Evolutionary conservation across 2,797 vertebrate genomes (phyloP).

Genomic region (Heliangelus exortis): DNA sequence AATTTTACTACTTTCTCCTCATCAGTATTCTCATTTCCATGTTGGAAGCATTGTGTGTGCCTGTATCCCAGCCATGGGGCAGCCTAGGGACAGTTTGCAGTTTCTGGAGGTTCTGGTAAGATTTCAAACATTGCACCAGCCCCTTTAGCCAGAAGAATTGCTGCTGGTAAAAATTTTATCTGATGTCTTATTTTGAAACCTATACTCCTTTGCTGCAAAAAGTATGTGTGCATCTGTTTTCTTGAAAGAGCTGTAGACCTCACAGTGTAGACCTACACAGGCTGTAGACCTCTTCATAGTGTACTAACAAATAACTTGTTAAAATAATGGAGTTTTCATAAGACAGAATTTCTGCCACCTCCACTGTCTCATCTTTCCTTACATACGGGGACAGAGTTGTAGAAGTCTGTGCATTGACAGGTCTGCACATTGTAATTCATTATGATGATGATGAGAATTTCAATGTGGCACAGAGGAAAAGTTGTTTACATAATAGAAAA

Average conservation of each 20-base stretch:
- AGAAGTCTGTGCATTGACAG: neutral
- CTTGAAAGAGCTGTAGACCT: neutral
- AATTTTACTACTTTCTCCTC: neutral
- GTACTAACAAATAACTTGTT: neutral
- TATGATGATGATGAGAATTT: neutral
- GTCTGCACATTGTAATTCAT: neutral
- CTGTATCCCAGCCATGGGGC: neutral
- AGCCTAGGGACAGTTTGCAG: neutral
- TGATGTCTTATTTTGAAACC: neutral
- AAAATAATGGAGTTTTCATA: neutral
- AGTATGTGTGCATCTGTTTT: neutral
- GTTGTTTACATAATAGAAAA: conserved; percentile 7
- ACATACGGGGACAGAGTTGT: neutral
- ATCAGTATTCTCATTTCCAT: neutral
- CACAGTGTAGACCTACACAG: neutral
- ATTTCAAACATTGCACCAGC: neutral
- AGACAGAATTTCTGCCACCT: neutral
- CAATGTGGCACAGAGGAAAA: neutral
- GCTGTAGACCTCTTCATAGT: neutral
- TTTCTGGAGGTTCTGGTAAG: neutral
- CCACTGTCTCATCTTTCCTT: neutral
- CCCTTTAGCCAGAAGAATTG: neutral
- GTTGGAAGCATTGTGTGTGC: neutral
- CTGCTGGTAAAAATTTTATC: neutral
- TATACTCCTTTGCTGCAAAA: neutral